These are phyloP conservation scores for Dinomys branickii DNA, from an alignment of 2,113 vertebrate genomes.

Conservation along the genomic window DNA sequence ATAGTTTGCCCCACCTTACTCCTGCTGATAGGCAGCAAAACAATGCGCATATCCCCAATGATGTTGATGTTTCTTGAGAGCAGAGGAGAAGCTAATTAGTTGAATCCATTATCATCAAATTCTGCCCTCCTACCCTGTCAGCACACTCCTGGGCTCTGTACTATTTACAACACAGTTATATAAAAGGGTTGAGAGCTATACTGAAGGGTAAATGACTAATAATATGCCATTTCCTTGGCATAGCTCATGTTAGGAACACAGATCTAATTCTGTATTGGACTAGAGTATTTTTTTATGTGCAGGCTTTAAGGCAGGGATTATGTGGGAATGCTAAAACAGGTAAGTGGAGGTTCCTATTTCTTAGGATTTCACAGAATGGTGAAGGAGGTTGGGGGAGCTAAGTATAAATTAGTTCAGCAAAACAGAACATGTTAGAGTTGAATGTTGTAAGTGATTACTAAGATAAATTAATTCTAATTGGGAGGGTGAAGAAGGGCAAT, in stretches of 20 bases:
- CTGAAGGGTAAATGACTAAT: slow-evolving; percentile 32
- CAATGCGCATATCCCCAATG: neutral
- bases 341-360: neutral
- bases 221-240: slow-evolving; percentile 4
- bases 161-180: neutral
- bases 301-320: neutral
- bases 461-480: neutral
- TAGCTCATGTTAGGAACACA: neutral
- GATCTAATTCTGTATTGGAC: neutral
- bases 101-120: neutral
- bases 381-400: neutral
- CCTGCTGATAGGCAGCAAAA: neutral
- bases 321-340: neutral
- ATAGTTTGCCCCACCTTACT: neutral
- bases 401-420: neutral
- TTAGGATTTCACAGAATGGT: neutral
- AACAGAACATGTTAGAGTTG: neutral
- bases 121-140: neutral
- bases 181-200: neutral
- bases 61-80: neutral
- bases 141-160: neutral
- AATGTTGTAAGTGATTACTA: neutral
- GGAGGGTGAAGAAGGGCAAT: neutral
- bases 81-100: neutral
- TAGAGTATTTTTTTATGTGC: neutral